phyloP scores from a whole-genome alignment of 2,797 vertebrate genomes.

The Tiaroga cobitis region DNA sequence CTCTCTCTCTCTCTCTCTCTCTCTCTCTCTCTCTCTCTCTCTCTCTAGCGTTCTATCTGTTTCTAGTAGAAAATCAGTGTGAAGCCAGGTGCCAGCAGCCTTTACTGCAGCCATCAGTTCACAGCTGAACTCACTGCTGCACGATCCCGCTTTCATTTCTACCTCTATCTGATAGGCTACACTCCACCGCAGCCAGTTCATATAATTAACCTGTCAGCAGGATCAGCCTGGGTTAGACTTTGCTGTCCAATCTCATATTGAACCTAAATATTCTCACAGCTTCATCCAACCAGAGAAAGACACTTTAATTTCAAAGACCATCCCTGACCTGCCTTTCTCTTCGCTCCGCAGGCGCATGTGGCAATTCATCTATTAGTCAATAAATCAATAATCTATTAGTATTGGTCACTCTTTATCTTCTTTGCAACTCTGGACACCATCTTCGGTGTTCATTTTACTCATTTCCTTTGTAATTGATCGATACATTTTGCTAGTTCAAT shows the following conservation, averaged over 20 bases:
- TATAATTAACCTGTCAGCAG: constrained; percentile 83
- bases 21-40: background rate
- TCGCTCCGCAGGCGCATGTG: background rate
- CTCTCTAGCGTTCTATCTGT: constrained; percentile 6
- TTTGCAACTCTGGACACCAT: constrained; percentile 10
- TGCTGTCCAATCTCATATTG: constrained; percentile 74
- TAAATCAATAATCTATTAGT: constrained; percentile 41
- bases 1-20: no score
- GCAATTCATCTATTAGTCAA: constrained; percentile 34
- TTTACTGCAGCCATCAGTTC: constrained; percentile 77
- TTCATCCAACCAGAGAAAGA: constrained; percentile 70
- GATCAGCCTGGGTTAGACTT: constrained; percentile 70
- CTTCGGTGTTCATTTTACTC: background rate
- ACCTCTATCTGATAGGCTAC: constrained; percentile 59
- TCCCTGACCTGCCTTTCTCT: constrained; percentile 15
- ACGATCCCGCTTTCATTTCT: constrained; percentile 53
- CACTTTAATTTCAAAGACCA: constrained; percentile 53
- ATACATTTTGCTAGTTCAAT: background rate
- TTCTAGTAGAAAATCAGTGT: constrained; percentile 25
- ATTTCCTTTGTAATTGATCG: background rate
- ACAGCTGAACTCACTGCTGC: constrained; percentile 71
- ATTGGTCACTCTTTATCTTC: constrained; percentile 20
- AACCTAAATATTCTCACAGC: constrained; percentile 73
- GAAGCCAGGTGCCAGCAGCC: constrained; percentile 38
- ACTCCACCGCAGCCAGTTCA: constrained; percentile 80